Conservation (phyloP, 1,140 invertebrate genomes). For the Platyura marginata region DNA sequence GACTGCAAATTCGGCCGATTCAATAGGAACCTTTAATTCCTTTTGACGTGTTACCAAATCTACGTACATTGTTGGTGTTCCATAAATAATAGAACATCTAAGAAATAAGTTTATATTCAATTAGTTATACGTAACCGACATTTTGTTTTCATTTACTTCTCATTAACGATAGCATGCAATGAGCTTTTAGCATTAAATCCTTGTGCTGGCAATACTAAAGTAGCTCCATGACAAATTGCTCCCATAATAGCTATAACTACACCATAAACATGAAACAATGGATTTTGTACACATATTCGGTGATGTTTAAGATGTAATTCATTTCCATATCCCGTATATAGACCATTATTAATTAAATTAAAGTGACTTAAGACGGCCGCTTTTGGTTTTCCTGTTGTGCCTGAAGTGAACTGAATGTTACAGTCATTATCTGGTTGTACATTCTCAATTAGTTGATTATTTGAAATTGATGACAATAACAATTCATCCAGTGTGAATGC, state of each 20-base stretch:
- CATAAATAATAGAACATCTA: slow-evolving; percentile 65
- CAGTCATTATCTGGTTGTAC: slow-evolving; percentile 47
- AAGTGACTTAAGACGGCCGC: slow-evolving; percentile 67
- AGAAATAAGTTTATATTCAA: no score
- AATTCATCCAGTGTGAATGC: no score
- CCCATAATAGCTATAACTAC: slow-evolving; percentile 47
- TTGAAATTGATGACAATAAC: no score
- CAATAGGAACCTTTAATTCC: slow-evolving; percentile 26
- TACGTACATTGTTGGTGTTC: slow-evolving; percentile 95
- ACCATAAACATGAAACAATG: slow-evolving; percentile 86
- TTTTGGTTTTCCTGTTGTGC: slow-evolving; percentile 58
- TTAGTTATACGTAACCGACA: no score
- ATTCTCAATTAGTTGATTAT: no score
- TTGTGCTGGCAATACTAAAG: slow-evolving; percentile 47
- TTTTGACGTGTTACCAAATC: slow-evolving; percentile 47
- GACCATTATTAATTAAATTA: slow-evolving; percentile 73
- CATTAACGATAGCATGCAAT: slow-evolving; percentile 41
- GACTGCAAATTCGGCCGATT: slow-evolving; percentile 35
- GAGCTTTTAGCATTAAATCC: slow-evolving; percentile 48
- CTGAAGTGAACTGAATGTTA: slow-evolving; percentile 80
- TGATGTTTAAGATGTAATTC: slow-evolving; percentile 31
- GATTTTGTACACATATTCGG: slow-evolving; percentile 43
- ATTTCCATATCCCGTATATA: slow-evolving; percentile 40
- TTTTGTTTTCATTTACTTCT: slow-evolving; percentile 33
- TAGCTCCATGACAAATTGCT: slow-evolving; percentile 41